Conservation (phyloP, 2,113 vertebrate species). For the Periophthalmus modestus region DNA sequence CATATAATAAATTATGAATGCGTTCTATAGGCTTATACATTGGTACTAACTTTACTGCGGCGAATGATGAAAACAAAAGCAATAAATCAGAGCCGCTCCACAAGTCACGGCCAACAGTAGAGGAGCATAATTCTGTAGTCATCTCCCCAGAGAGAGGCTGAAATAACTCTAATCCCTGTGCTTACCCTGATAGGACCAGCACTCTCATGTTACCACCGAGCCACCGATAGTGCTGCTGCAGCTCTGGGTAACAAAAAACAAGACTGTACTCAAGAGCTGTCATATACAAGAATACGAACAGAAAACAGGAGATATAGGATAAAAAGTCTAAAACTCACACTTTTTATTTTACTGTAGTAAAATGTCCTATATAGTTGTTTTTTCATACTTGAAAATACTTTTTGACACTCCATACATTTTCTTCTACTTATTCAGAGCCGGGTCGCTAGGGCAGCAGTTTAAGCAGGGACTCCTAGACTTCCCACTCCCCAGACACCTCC, state of each 20-base stretch:
- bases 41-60: conserved; percentile 53
- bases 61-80: conserved; percentile 69
- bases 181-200: conserved; percentile 24
- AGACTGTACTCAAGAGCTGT: background rate
- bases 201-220: conserved; percentile 11
- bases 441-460: too few species aligned
- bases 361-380: too few species aligned
- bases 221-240: background rate
- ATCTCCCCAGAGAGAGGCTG: conserved; percentile 34
- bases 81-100: conserved; percentile 60
- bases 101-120: conserved; percentile 43
- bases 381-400: too few species aligned
- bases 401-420: too few species aligned
- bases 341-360: too few species aligned
- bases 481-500: too few species aligned
- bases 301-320: background rate
- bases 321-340: too few species aligned
- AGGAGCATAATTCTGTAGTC: conserved; percentile 45
- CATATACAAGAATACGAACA: conserved; percentile 3
- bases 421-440: too few species aligned
- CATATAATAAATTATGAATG: conserved; percentile 62
- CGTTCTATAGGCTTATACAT: conserved; percentile 60
- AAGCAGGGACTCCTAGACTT: too few species aligned
- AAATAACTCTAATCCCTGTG: conserved; percentile 36
- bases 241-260: background rate